Conservation (phyloP, 2,888 invertebrate genomes). For the Chymomyza fuscimana region DNA sequence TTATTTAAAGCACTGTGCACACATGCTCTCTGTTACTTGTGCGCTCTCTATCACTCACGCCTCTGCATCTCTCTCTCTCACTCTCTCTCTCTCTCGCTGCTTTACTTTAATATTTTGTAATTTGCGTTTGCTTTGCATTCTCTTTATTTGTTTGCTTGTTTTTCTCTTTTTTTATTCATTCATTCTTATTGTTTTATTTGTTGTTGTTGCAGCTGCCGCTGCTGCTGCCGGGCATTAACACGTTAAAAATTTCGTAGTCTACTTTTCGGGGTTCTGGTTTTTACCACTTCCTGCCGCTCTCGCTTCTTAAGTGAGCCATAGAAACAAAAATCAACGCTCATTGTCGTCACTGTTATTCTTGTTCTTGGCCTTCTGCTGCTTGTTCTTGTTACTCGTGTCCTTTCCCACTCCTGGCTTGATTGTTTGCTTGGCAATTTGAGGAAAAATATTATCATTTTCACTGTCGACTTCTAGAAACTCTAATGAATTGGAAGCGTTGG, state of each 20-base stretch:
- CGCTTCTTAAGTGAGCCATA: slow-evolving; percentile 42
- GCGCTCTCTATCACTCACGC: slow-evolving; percentile 16
- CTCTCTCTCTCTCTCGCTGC: slow-evolving; percentile 10
- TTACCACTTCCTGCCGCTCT: slow-evolving; percentile 37
- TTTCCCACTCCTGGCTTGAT: slow-evolving; percentile 29
- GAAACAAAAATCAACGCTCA: slow-evolving; percentile 43
- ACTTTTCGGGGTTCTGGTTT: slow-evolving; percentile 15
- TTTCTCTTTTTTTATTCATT: slow-evolving; percentile 45
- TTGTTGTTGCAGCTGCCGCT: background rate
- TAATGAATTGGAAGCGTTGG: slow-evolving; percentile 47
- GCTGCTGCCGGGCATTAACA: slow-evolving; percentile 53
- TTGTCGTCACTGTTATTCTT: slow-evolving; percentile 19
- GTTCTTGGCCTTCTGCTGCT: slow-evolving; percentile 16
- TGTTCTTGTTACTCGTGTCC: slow-evolving; percentile 1
- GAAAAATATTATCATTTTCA: slow-evolving; percentile 38
- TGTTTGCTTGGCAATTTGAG: slow-evolving; percentile 51
- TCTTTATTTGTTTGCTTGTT: slow-evolving; percentile 16
- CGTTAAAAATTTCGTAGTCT: slow-evolving; percentile 49
- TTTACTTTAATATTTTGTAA: slow-evolving; percentile 3
- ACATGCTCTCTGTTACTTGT: background rate
- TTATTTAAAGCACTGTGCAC: slow-evolving; percentile 13
- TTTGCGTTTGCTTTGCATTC: slow-evolving; percentile 22
- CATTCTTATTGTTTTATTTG: background rate
- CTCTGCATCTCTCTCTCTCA: background rate
- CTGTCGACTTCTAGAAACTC: slow-evolving; percentile 12